These are phyloP conservation scores for Osmerus mordax DNA, from an alignment of 2,113 vertebrate genomes.

Conservation along the genomic window DNA sequence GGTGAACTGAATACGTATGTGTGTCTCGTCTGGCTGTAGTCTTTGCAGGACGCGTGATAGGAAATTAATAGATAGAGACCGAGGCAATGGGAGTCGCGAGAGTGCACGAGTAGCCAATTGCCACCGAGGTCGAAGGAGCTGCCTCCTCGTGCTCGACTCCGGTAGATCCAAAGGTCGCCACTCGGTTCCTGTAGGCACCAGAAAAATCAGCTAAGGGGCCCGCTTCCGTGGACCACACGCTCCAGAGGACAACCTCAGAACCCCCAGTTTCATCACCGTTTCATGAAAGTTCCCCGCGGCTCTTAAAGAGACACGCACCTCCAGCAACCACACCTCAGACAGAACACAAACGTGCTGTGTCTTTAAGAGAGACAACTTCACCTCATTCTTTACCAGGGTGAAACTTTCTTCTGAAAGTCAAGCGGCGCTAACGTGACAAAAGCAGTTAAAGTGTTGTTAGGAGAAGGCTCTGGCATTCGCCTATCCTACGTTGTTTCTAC, in stretches of 20 bases:
- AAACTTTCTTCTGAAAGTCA: background rate
- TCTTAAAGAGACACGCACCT: conserved; percentile 52
- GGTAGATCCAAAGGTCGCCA: conserved; percentile 43
- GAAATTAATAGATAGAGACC: background rate
- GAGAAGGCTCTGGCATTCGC: too few species aligned
- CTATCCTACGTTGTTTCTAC: too few species aligned
- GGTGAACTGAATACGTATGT: conserved; percentile 1
- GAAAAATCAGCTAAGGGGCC: background rate
- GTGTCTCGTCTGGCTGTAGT: background rate
- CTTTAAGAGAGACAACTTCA: conserved; percentile 52
- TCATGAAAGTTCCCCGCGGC: conserved; percentile 1
- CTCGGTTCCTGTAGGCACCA: too few species aligned
- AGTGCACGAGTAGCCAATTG: conserved; percentile 62
- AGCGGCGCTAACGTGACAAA: background rate
- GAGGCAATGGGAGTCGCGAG: background rate
- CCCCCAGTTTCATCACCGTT: conserved; percentile 15
- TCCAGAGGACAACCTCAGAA: background rate
- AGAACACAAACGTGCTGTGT: background rate
- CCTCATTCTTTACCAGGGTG: background rate
- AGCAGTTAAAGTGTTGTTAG: too few species aligned
- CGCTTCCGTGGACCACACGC: background rate
- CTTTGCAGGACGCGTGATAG: background rate
- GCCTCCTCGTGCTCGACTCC: conserved; percentile 39
- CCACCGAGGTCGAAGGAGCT: conserved; percentile 43
- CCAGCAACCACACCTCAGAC: accelerated